These are phyloP conservation scores for Nymphalis c-album DNA, from an alignment of 2,888 invertebrate species.

Conservation along the genomic window DNA sequence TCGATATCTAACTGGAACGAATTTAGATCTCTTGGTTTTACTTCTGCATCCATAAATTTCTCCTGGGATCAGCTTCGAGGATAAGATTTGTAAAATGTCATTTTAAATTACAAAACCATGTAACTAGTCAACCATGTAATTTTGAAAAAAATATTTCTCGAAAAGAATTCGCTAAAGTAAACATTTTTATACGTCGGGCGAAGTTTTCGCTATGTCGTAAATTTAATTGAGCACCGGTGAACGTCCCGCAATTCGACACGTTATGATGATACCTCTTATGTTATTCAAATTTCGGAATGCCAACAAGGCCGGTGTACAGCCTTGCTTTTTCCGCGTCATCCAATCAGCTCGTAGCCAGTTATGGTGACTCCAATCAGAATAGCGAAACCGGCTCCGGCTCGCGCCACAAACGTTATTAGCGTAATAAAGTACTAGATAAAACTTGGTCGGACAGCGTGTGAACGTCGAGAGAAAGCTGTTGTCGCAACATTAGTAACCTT, in stretches of 20 bases:
- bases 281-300: slow-evolving; percentile 59
- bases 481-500: slow-evolving; percentile 69
- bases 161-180: neutral
- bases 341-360: slow-evolving; percentile 72
- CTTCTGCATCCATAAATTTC: slow-evolving; percentile 22
- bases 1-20: slow-evolving; percentile 29
- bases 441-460: slow-evolving; percentile 77
- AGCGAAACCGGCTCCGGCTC: slow-evolving; percentile 73
- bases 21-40: slow-evolving; percentile 28
- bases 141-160: too few species aligned
- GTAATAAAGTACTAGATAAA: slow-evolving; percentile 79
- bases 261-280: slow-evolving; percentile 28
- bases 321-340: slow-evolving; percentile 77
- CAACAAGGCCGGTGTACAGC: slow-evolving; percentile 75
- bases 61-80: slow-evolving; percentile 11
- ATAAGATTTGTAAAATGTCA: slow-evolving; percentile 11
- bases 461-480: slow-evolving; percentile 75
- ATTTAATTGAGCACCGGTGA: slow-evolving; percentile 24
- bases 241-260: slow-evolving; percentile 25
- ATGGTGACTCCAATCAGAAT: slow-evolving; percentile 64
- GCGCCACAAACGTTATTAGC: slow-evolving; percentile 76
- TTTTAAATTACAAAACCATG: neutral
- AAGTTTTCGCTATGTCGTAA: slow-evolving; percentile 22
- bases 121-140: neutral
- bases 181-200: slow-evolving; percentile 13